Percentiles rank a stretch among this genome's conserved stretches.
These are phyloP conservation scores for Thera britannica DNA, from an alignment of 2,888 invertebrate species.

Conservation along the genomic window DNA sequence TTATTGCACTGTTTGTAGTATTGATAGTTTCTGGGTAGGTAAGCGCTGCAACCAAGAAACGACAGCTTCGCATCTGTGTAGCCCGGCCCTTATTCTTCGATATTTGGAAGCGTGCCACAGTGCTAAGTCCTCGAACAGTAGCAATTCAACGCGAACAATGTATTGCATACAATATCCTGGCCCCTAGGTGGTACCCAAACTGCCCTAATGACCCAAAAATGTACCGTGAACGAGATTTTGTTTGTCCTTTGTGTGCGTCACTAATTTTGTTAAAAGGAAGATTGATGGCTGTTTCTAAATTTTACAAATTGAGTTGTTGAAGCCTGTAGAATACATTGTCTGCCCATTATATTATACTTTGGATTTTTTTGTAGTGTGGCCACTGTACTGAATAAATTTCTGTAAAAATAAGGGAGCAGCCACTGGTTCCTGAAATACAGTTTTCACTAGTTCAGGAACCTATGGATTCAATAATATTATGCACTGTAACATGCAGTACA, in stretches of 20 bases:
- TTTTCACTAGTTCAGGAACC: too few species aligned
- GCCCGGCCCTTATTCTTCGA: slow-evolving; percentile 41
- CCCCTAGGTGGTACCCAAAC: slow-evolving; percentile 31
- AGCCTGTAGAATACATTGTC: not conserved
- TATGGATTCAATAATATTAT: too few species aligned
- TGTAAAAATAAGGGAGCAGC: too few species aligned
- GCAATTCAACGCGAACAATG: slow-evolving; percentile 55
- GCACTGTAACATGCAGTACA: too few species aligned
- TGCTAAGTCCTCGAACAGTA: slow-evolving; percentile 56
- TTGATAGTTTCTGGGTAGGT: too few species aligned
- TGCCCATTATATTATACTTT: slow-evolving; percentile 7
- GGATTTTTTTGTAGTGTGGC: too few species aligned
- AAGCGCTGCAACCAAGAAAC: not conserved
- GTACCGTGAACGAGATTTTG: slow-evolving; percentile 51
- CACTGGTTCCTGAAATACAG: too few species aligned
- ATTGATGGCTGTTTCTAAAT: slow-evolving; percentile 42
- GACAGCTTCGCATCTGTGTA: not conserved
- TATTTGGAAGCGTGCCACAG: slow-evolving; percentile 57
- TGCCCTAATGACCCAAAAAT: slow-evolving; percentile 59
- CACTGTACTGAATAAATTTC: too few species aligned
- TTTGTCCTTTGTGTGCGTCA: slow-evolving; percentile 45
- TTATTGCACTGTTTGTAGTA: too few species aligned
- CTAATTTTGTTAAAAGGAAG: slow-evolving; percentile 38
- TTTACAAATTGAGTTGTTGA: slow-evolving; percentile 33
- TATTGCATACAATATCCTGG: slow-evolving; percentile 24